These are phyloP conservation scores for Morus bassanus DNA, from an alignment of 2,797 vertebrate genomes.

Conservation along the genomic window DNA sequence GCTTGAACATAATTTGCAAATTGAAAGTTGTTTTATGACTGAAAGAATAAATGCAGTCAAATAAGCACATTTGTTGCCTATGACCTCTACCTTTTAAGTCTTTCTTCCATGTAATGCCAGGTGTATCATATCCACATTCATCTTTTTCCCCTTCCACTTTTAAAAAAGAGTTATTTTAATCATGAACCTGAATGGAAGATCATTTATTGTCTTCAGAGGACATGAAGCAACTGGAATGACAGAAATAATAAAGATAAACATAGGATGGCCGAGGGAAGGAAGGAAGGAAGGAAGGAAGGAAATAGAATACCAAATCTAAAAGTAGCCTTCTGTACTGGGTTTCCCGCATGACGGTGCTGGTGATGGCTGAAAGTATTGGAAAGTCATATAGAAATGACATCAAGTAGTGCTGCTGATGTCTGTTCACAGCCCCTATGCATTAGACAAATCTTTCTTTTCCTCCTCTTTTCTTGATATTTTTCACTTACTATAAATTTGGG, in stretches of 20 bases:
- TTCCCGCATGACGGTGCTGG: neutral
- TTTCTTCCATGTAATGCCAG: neutral
- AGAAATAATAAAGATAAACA: neutral
- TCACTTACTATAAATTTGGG: neutral
- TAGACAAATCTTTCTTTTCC: neutral
- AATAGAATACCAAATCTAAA: neutral
- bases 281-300: neutral
- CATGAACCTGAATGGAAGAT: neutral
- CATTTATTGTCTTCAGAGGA: neutral
- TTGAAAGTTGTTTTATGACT: constrained; percentile 11
- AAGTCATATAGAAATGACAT: neutral
- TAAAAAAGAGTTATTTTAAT: neutral
- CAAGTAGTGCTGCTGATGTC: neutral
- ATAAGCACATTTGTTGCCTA: constrained; percentile 19
- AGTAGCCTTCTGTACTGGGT: neutral
- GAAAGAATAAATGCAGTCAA: neutral
- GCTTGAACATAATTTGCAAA: constrained; percentile 53
- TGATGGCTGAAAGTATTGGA: neutral
- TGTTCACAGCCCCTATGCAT: neutral
- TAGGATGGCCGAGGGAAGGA: neutral
- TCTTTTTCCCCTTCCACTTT: neutral
- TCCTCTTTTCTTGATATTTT: neutral
- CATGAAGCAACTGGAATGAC: neutral
- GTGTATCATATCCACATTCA: neutral
- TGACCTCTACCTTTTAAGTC: neutral